Evolutionary conservation across 2,113 vertebrate species (phyloP).

Genomic region (Genyomyrus donnyi): DNA sequence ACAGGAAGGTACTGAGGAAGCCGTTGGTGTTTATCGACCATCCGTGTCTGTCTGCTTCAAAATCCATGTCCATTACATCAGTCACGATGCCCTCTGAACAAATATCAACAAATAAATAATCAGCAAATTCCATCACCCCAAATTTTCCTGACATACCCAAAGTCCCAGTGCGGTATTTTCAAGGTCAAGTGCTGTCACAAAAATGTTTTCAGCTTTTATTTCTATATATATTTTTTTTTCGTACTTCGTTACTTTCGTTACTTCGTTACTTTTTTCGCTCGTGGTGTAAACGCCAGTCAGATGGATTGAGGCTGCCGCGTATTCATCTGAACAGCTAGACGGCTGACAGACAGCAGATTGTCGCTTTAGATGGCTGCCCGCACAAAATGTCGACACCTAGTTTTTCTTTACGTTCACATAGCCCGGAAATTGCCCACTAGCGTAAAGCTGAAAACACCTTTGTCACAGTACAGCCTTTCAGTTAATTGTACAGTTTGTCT

Average conservation of each 20-base stretch:
- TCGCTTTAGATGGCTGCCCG: not conserved
- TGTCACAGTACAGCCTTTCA: conserved; percentile 25
- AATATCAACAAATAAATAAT: not conserved
- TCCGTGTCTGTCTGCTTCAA: conserved; percentile 54
- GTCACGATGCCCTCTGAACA: not conserved
- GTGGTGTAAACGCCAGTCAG: not conserved
- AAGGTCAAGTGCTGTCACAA: conserved; percentile 35
- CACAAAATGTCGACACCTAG: not conserved
- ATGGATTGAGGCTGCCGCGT: not conserved
- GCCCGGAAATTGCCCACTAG: not conserved
- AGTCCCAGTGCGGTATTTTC: not conserved
- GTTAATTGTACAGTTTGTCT: not conserved
- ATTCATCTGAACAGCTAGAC: not conserved
- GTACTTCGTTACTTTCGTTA: not conserved
- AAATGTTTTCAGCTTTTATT: conserved; percentile 32
- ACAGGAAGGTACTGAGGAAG: conserved; percentile 84
- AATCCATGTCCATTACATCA: conserved; percentile 9
- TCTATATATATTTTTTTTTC: not conserved
- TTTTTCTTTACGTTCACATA: not conserved
- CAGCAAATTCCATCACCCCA: not conserved
- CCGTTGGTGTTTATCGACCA: conserved; percentile 49
- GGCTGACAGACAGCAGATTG: not conserved
- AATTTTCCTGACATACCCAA: not conserved
- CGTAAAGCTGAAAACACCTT: conserved; percentile 29
- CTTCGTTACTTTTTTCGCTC: not conserved